Percentiles rank a stretch among this genome's conserved stretches.
These are phyloP conservation scores for Hipparchia semele DNA, from an alignment of 2,888 invertebrate species.

Conservation along the genomic window DNA sequence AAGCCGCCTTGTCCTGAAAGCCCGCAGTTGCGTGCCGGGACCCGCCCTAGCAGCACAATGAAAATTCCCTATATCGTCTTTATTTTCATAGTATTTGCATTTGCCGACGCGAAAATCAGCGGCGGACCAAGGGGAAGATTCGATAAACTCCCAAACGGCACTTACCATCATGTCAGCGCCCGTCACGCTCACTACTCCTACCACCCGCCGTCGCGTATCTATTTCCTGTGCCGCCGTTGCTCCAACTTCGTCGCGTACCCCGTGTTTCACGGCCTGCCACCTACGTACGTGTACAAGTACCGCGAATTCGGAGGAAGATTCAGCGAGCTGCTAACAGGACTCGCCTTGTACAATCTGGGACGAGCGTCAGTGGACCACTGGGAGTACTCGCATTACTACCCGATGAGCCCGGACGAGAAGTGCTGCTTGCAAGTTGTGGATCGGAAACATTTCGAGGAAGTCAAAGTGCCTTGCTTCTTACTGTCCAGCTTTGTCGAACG, in stretches of 20 bases:
- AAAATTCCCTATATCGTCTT: slow-evolving; percentile 48
- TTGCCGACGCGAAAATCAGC: slow-evolving; percentile 56
- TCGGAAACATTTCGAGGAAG: slow-evolving; percentile 62
- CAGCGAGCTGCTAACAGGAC: slow-evolving; percentile 64
- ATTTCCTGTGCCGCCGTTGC: slow-evolving; percentile 66
- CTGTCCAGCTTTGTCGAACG: slow-evolving; percentile 70
- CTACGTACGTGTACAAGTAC: slow-evolving; percentile 70
- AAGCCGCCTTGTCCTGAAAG: slow-evolving; percentile 55
- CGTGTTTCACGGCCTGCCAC: slow-evolving; percentile 67
- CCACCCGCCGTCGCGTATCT: slow-evolving; percentile 67
- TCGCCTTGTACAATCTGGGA: slow-evolving; percentile 73
- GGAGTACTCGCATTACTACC: slow-evolving; percentile 56
- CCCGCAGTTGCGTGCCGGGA: slow-evolving; percentile 67
- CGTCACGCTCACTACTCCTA: slow-evolving; percentile 68
- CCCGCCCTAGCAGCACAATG: slow-evolving; percentile 69
- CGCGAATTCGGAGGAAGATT: slow-evolving; percentile 64
- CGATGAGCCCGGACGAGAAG: slow-evolving; percentile 55
- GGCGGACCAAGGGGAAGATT: slow-evolving; percentile 59
- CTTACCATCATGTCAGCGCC: slow-evolving; percentile 54
- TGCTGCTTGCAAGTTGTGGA: slow-evolving; percentile 71
- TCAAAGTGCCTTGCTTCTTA: slow-evolving; percentile 67
- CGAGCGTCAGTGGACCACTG: slow-evolving; percentile 55
- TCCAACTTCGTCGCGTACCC: slow-evolving; percentile 60
- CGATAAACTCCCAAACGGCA: slow-evolving; percentile 37
- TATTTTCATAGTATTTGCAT: slow-evolving; percentile 45